Conservation (phyloP, 2,113 vertebrate genomes). For the Larimichthys crocea region DNA sequence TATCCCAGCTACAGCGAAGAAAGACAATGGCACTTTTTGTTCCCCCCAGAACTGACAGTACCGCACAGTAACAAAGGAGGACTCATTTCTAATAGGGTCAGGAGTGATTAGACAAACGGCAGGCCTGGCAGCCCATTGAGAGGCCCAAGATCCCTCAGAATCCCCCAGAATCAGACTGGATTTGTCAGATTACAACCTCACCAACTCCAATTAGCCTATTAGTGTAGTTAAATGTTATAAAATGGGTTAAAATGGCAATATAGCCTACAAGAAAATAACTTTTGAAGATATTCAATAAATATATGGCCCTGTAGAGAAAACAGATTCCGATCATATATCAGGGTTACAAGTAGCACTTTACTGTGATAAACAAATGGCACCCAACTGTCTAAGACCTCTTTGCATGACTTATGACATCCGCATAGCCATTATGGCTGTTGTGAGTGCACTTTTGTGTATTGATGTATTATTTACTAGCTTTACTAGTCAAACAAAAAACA, state of each 20-base stretch:
- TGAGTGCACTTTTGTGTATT: constrained; percentile 26
- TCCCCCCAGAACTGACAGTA: constrained; percentile 67
- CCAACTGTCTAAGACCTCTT: constrained; percentile 57
- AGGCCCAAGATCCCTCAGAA: constrained; percentile 59
- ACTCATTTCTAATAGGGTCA: constrained; percentile 78
- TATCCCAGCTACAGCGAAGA: constrained; percentile 59
- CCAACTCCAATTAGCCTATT: constrained; percentile 57
- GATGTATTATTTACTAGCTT: constrained; percentile 70
- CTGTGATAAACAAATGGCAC: constrained; percentile 36
- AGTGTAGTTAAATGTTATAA: constrained; percentile 24
- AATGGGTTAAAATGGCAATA: constrained; percentile 16
- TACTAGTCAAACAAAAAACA: constrained; percentile 33
- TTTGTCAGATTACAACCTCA: constrained; percentile 69
- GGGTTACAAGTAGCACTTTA: constrained; percentile 3
- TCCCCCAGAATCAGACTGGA: constrained; percentile 63
- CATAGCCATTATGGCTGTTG: constrained; percentile 20
- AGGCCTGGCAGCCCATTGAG: constrained; percentile 45
- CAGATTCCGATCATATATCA: not conserved
- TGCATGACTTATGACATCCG: constrained; percentile 36
- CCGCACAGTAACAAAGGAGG: constrained; percentile 75
- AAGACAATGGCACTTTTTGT: constrained; percentile 83
- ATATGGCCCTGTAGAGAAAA: not conserved
- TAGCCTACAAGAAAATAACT: not conserved
- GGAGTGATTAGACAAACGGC: constrained; percentile 74
- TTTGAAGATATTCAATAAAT: constrained; percentile 28